Percentiles rank a stretch among this genome's conserved stretches.
phyloP scores from a whole-genome alignment of 1,140 invertebrate genomes.

The Eupeodes corollae region DNA sequence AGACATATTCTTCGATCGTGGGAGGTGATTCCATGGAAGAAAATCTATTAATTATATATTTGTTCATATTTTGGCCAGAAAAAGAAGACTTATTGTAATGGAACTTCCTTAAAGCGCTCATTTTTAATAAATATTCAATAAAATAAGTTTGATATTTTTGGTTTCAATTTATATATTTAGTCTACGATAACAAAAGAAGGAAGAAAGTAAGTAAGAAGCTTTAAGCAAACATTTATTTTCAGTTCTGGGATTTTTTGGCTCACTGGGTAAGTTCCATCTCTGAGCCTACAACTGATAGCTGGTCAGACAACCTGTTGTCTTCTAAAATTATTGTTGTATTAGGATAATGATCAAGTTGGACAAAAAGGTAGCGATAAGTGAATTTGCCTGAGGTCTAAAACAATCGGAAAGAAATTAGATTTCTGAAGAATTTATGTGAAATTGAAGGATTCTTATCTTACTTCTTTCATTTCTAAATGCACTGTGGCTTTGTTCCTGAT shows the following conservation, averaged over 20 bases:
- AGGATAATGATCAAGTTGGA: slow-evolving; percentile 68
- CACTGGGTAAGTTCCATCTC: no score
- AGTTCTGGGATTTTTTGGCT: no score
- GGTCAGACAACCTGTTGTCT: slow-evolving; percentile 49
- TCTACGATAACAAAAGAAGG: no score
- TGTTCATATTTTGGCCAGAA: no score
- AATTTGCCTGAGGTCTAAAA: slow-evolving; percentile 60
- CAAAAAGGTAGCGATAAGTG: slow-evolving; percentile 71
- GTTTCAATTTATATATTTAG: no score
- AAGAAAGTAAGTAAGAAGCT: no score
- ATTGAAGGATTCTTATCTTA: slow-evolving; percentile 36
- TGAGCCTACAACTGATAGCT: slow-evolving; percentile 4
- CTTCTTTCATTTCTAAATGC: slow-evolving; percentile 74
- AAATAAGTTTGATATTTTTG: no score
- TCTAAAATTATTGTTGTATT: slow-evolving; percentile 59
- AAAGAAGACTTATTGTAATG: no score
- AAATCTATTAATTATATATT: slow-evolving; percentile 34
- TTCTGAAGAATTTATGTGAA: neutral
- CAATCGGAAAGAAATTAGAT: neutral
- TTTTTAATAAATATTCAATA: no score
- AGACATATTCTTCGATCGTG: slow-evolving; percentile 49
- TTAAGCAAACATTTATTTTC: neutral
- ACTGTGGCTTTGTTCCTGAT: slow-evolving; percentile 65
- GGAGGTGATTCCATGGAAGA: slow-evolving; percentile 46
- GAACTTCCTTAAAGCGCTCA: no score